These are phyloP conservation scores for Tryphoninae sp. DNA, from an alignment of 2,888 invertebrate genomes.

Conservation along the genomic window DNA sequence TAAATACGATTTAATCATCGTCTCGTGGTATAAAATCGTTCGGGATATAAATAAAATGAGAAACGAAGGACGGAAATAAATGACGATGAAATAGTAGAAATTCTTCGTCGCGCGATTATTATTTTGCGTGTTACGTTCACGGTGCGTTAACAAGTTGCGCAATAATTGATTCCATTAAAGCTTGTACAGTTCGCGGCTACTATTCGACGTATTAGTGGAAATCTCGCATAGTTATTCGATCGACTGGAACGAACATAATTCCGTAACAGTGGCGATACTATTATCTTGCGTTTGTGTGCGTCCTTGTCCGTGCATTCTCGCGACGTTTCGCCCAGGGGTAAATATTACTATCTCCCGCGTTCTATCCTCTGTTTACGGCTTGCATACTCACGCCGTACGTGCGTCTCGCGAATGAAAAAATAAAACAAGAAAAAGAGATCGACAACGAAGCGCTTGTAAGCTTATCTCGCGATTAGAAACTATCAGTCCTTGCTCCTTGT, in stretches of 20 bases:
- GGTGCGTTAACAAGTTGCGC: conserved; percentile 43
- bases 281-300: background rate
- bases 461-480: conserved; percentile 58
- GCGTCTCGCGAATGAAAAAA: conserved; percentile 19
- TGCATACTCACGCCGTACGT: background rate
- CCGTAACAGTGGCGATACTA: conserved; percentile 37
- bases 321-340: conserved; percentile 23
- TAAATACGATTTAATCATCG: background rate
- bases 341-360: conserved; percentile 35
- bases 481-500: conserved; percentile 57
- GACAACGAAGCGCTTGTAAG: conserved; percentile 57
- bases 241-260: conserved; percentile 53
- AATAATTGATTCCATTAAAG: conserved; percentile 61
- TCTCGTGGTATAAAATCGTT: background rate
- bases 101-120: conserved; percentile 46
- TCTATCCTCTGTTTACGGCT: conserved; percentile 34
- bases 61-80: background rate
- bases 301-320: conserved; percentile 9
- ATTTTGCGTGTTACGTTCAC: conserved; percentile 38
- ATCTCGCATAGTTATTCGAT: conserved; percentile 48
- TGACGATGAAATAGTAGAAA: conserved; percentile 21
- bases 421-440: background rate
- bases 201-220: conserved; percentile 26
- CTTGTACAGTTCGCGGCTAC: conserved; percentile 17
- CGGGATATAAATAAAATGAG: conserved; percentile 11